Conservation (phyloP, 2,888 invertebrate genomes). For the Arctia plantaginis region DNA sequence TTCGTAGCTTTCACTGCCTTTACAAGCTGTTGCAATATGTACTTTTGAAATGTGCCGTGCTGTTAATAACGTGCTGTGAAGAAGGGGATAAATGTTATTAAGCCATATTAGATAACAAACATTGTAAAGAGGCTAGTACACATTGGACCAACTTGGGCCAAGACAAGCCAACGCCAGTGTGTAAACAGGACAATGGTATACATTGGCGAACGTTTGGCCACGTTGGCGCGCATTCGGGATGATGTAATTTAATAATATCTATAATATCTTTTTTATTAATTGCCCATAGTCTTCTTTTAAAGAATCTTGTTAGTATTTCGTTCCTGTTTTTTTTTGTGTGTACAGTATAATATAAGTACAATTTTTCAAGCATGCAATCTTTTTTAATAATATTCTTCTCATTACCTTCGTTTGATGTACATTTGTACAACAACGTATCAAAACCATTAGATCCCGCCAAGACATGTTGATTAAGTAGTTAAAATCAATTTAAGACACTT, state of each 20-base stretch:
- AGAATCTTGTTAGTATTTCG: too few species aligned
- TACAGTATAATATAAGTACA: too few species aligned
- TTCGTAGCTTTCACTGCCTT: conserved; percentile 77
- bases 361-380: too few species aligned
- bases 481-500: conserved; percentile 71
- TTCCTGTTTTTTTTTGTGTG: too few species aligned
- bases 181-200: too few species aligned
- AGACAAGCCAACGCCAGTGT: too few species aligned
- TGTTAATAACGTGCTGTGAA: conserved; percentile 34
- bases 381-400: background rate
- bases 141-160: too few species aligned
- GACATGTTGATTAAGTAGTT: conserved; percentile 52
- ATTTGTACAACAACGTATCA: conserved; percentile 6
- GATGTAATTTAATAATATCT: too few species aligned
- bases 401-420: background rate
- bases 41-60: conserved; percentile 44
- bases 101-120: background rate
- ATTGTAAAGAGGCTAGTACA: background rate
- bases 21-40: conserved; percentile 62
- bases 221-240: too few species aligned
- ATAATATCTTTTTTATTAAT: background rate
- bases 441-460: conserved; percentile 17
- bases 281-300: too few species aligned
- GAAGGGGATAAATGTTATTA: conserved; percentile 1
- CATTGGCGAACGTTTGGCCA: too few species aligned